Evolutionary conservation across 2,888 invertebrate genomes (phyloP).

Genomic region (Carabus problematicus): DNA sequence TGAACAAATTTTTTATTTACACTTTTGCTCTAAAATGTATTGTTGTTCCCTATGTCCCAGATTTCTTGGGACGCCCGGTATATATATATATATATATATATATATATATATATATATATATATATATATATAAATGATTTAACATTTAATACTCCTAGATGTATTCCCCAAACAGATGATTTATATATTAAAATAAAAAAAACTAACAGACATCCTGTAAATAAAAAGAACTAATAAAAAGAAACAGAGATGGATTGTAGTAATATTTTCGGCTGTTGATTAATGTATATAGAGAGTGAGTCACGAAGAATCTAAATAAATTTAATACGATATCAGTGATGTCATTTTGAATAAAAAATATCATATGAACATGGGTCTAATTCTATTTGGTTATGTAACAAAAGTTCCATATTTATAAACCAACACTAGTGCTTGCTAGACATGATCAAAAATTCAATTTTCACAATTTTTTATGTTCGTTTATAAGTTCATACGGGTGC

Average conservation of each 20-base stretch:
- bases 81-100: slow-evolving; percentile 9
- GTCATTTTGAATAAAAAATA: too few relatives aligned
- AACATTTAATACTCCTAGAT: slow-evolving; percentile 16
- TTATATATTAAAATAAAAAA: slow-evolving; percentile 26
- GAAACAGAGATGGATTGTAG: slow-evolving; percentile 36
- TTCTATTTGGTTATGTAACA: too few relatives aligned
- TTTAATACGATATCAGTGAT: neutral
- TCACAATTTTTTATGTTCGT: too few relatives aligned
- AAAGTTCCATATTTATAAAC: too few relatives aligned
- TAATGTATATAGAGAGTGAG: neutral
- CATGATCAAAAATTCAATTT: too few relatives aligned
- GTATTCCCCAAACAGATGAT: slow-evolving; percentile 32
- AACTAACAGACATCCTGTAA: slow-evolving; percentile 38
- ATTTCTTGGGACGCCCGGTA: too few relatives aligned
- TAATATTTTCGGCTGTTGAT: neutral
- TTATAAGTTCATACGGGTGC: too few relatives aligned
- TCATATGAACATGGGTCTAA: neutral
- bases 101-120: slow-evolving; percentile 8
- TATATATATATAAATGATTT: slow-evolving; percentile 32
- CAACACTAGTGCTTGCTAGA: neutral
- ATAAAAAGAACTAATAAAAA: slow-evolving; percentile 34
- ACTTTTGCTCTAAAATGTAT: too few relatives aligned
- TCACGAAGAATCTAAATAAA: neutral
- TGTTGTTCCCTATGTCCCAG: too few relatives aligned
- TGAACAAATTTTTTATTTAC: too few relatives aligned